Conservation (phyloP, 2,113 vertebrate species). For the Machaerirhynchus nigripectus region DNA sequence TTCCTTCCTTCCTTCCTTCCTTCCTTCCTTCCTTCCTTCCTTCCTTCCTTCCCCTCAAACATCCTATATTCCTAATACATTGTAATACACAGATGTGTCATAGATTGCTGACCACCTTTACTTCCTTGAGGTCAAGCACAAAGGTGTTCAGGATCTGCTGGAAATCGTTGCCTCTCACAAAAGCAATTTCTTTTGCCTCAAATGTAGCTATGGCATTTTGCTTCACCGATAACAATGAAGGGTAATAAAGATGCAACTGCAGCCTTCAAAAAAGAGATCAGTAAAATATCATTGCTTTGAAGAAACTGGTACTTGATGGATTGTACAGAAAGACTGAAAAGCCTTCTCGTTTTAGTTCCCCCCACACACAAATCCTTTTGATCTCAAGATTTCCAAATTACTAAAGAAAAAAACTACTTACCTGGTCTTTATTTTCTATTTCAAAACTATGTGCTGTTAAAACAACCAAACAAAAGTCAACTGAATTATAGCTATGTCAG, state of each 20-base stretch:
- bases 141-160: not conserved
- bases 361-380: not conserved
- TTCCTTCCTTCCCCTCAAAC: not conserved
- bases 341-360: not conserved
- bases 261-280: not conserved
- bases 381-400: not conserved
- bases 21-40: accelerated
- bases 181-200: not conserved
- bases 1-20: accelerated
- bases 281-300: not conserved
- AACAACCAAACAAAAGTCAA: not conserved
- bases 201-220: not conserved
- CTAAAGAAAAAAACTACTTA: not conserved
- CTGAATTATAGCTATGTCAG: not conserved
- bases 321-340: not conserved
- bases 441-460: not conserved
- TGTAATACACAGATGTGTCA: not conserved
- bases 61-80: not conserved
- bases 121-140: not conserved
- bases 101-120: not conserved
- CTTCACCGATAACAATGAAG: not conserved
- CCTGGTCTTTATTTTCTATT: not conserved
- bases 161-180: not conserved
- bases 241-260: slow-evolving; percentile 6
- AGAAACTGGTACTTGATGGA: not conserved